Base-by-base conservation (phyloP, 2,113 vertebrate genomes). In the Girardinichthys multiradiatus region DNA sequence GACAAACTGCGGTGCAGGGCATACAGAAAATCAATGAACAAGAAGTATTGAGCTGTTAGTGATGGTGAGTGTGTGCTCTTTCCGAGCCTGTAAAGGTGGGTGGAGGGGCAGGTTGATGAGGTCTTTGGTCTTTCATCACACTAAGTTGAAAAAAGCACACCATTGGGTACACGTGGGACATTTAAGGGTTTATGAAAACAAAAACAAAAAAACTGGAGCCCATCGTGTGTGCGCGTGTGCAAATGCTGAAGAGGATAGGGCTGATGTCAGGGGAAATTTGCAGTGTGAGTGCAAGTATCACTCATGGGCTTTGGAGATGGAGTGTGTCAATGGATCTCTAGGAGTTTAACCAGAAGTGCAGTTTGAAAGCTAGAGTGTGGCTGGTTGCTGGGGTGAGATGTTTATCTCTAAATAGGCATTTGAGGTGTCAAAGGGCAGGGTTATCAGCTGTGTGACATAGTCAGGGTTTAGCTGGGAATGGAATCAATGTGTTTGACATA, bases 11-110 rank as follows among this genome's bases (percentile, higher is more conserved):
- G 1, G 74, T 26, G 76, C 72, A 10, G 60, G 73, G 71, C 28
- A 27, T 54, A 87, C 86, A 81, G 85, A 85, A 94, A 93, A 94
- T 93, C 91, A 91, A 92, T 92, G 77, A 72, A 65, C 66, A 73
- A 86, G 84, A 86, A 64, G 79, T 86, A 92, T 88, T 81, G 91
- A 90, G 85, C 77, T 59, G 72, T 70, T 72, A 74, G 48, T 79
- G 84, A 79, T 76, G 76, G 61, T 21, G 62, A 26, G 64, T 51
- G 61, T 15, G 27, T 45, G 48, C 61, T 60, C n/a, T 69, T 31
- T 75, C 58, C 48, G 58, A 29, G 68, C 67, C 26, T 68, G 28
- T n/a, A n/a, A 62, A 63, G 31, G 3, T 51, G 64, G 51, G 72
- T 62, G 37, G 30, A 29, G 60, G 73, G 62, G 60, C 73, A 62